phyloP scores from a whole-genome alignment of 2,797 vertebrate species.

The Mycteria americana region DNA sequence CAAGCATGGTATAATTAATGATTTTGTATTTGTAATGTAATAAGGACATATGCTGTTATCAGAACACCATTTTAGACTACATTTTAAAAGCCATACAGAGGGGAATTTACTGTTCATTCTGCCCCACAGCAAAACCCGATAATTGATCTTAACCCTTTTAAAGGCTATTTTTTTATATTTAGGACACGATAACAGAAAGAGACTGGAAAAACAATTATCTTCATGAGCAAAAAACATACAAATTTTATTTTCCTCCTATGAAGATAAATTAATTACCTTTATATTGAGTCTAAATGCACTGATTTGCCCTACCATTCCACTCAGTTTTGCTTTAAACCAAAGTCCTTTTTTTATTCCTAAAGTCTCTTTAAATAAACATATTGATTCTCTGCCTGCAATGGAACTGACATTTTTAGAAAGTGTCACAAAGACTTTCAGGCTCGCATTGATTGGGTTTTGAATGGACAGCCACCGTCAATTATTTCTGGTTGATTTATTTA shows the following conservation, averaged over 20 bases:
- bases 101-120: neutral
- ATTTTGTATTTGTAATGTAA: slow-evolving; percentile 55
- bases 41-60: neutral
- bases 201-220: slow-evolving; percentile 6
- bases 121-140: neutral
- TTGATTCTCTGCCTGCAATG: slow-evolving; percentile 81
- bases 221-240: neutral
- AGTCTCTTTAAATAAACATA: slow-evolving; percentile 87
- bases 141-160: slow-evolving; percentile 28
- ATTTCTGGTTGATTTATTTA: slow-evolving; percentile 75
- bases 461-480: slow-evolving; percentile 80
- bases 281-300: slow-evolving; percentile 43
- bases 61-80: neutral
- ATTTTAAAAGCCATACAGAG: neutral
- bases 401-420: slow-evolving; percentile 80
- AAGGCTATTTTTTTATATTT: neutral
- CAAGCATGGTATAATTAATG: neutral
- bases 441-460: slow-evolving; percentile 80
- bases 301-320: slow-evolving; percentile 44
- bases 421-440: slow-evolving; percentile 80
- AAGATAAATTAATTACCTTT: slow-evolving; percentile 60
- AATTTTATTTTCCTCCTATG: slow-evolving; percentile 10
- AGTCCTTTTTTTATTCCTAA: slow-evolving; percentile 76
- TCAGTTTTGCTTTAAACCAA: slow-evolving; percentile 65
- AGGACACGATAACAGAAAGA: neutral